phyloP scores from a whole-genome alignment of 2,113 vertebrate genomes.

The Podarcis cretensis region DNA sequence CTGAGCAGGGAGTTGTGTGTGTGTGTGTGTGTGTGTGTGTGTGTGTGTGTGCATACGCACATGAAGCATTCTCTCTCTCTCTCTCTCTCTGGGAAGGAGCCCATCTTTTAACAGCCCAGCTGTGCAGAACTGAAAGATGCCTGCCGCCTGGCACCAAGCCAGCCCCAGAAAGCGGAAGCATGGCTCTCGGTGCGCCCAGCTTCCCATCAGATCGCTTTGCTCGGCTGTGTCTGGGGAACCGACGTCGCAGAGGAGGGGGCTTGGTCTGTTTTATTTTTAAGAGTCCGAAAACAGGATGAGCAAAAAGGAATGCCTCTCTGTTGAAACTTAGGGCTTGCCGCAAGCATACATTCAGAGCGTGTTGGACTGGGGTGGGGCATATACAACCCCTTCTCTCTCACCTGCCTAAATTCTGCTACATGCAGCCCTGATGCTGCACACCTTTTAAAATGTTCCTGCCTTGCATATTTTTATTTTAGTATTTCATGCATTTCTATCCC shows the following conservation, averaged over 20 bases:
- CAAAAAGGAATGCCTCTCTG: neutral
- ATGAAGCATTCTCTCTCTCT: neutral
- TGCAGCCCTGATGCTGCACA: too few species aligned
- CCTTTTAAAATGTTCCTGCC: neutral
- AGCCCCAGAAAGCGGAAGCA: neutral
- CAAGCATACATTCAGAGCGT: neutral
- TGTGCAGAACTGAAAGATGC: neutral
- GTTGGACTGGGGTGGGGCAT: too few species aligned
- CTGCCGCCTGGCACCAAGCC: neutral
- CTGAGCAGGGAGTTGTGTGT: neutral
- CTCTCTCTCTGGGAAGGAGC: neutral
- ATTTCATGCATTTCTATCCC: too few species aligned
- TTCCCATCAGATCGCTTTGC: too few species aligned
- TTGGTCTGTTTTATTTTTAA: neutral
- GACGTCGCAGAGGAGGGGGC: neutral
- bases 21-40: too few species aligned
- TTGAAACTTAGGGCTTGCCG: neutral
- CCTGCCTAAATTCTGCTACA: neutral
- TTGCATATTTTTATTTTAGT: neutral
- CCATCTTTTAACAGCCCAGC: neutral
- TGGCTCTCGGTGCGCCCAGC: neutral
- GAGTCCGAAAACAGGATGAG: neutral
- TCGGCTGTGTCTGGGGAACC: neutral
- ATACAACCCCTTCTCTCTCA: neutral
- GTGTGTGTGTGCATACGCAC: too few species aligned